Percentiles rank a stretch among this genome's conserved stretches.
Evolutionary conservation across 2,797 vertebrate genomes (phyloP).

Genomic region (Takifugu rubripes): DNA sequence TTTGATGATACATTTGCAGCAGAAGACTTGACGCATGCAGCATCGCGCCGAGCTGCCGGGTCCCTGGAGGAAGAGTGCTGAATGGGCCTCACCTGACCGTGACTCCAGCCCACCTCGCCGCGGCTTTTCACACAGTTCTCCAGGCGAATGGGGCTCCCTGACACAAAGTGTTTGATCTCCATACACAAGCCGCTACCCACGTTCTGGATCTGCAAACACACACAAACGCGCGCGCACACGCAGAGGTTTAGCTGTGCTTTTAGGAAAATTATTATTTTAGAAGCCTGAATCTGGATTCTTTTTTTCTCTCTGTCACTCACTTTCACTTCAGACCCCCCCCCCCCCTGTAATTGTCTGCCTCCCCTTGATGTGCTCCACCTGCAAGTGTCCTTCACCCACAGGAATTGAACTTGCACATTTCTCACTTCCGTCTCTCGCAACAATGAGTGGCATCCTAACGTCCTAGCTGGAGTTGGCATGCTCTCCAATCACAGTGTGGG

Average conservation of each 20-base stretch:
- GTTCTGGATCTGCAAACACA: constrained; percentile 79
- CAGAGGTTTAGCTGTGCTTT: neutral
- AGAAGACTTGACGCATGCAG: neutral
- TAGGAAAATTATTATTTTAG: neutral
- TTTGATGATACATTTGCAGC: neutral
- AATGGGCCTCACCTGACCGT: constrained; percentile 81
- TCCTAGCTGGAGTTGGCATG: too few species aligned
- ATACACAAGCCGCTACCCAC: constrained; percentile 82
- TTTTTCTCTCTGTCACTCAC: too few species aligned
- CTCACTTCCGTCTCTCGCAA: too few species aligned
- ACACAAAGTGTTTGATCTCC: constrained; percentile 87
- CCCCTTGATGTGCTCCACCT: too few species aligned
- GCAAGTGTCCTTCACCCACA: too few species aligned
- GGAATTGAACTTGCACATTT: too few species aligned
- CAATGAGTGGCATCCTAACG: too few species aligned
- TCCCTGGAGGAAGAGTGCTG: neutral
- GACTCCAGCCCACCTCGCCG: constrained; percentile 86
- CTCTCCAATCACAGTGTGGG: too few species aligned
- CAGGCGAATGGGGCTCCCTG: constrained; percentile 84
- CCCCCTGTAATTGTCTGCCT: too few species aligned
- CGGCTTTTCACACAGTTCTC: constrained; percentile 86
- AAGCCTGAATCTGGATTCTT: neutral
- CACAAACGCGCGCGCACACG: neutral
- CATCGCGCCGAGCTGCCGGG: neutral
- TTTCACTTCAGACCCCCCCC: too few species aligned